phyloP scores from a whole-genome alignment of 2,797 vertebrate genomes.

The Antennarius maculatus region DNA sequence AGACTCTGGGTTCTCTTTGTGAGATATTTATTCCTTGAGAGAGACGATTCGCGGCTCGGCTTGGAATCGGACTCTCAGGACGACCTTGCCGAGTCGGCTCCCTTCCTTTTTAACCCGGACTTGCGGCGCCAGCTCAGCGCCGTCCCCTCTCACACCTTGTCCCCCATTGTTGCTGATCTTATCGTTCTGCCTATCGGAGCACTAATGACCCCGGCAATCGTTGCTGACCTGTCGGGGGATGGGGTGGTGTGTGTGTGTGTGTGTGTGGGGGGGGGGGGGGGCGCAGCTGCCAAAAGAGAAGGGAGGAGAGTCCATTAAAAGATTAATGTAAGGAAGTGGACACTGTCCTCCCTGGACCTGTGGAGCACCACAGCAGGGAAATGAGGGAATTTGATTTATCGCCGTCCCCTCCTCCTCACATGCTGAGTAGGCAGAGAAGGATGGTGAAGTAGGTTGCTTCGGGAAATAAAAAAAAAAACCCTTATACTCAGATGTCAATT shows the following conservation, averaged over 20 bases:
- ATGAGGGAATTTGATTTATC: slow-evolving; percentile 77
- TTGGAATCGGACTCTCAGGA: slow-evolving; percentile 36
- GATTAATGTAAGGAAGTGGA: slow-evolving; percentile 84
- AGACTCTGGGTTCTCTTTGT: background rate
- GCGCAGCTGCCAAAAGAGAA: slow-evolving; percentile 72
- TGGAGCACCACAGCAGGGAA: slow-evolving; percentile 70
- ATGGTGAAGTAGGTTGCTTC: slow-evolving; percentile 53
- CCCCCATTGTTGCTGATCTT: slow-evolving; percentile 78
- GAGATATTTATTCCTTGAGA: slow-evolving; percentile 8
- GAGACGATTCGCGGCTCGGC: too few relatives aligned
- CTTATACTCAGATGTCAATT: background rate
- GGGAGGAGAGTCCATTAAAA: slow-evolving; percentile 83
- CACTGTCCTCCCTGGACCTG: slow-evolving; percentile 79
- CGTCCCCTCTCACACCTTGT: slow-evolving; percentile 65
- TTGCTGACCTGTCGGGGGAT: slow-evolving; percentile 72
- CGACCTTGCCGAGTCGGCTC: slow-evolving; percentile 52
- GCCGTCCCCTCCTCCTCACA: slow-evolving; percentile 32
- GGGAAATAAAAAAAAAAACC: slow-evolving; percentile 25
- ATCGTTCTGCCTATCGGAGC: slow-evolving; percentile 77
- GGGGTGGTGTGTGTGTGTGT: too few relatives aligned
- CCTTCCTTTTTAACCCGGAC: slow-evolving; percentile 52
- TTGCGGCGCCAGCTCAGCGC: slow-evolving; percentile 59
- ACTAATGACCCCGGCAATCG: slow-evolving; percentile 80
- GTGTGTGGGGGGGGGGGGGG: slow-evolving; percentile 66
- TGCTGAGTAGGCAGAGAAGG: slow-evolving; percentile 71